These are phyloP conservation scores for Rhea pennata DNA, from an alignment of 2,113 vertebrate genomes.

Conservation along the genomic window DNA sequence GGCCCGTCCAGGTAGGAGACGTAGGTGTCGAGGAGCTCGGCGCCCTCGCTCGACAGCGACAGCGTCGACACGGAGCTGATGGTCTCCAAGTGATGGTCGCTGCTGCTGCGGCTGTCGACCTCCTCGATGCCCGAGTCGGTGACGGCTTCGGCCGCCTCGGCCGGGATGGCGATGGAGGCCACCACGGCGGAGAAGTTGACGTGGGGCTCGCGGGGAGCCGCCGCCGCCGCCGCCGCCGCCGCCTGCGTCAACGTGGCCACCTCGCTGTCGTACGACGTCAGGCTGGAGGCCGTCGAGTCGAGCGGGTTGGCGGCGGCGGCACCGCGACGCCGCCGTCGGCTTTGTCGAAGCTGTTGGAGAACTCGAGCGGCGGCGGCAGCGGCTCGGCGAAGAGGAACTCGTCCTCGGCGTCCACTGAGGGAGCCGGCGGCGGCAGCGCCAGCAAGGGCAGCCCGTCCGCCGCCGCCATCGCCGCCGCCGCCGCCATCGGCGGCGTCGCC, in stretches of 20 bases:
- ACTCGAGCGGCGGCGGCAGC: conserved; percentile 89
- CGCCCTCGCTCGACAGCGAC: conserved; percentile 77
- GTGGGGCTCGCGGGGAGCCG: conserved; percentile 76
- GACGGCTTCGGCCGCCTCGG: conserved; percentile 85
- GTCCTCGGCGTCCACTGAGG: conserved; percentile 89
- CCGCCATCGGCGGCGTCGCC: no score
- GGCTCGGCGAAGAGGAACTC: conserved; percentile 93
- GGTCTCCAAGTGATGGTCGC: conserved; percentile 90
- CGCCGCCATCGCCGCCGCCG: conserved; percentile 31
- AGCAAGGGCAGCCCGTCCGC: conserved; percentile 82
- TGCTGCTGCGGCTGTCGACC: conserved; percentile 92
- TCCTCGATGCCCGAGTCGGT: conserved; percentile 94
- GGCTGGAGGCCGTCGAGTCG: conserved; percentile 90
- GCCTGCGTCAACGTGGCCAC: conserved; percentile 91
- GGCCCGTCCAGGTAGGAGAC: conserved; percentile 93
- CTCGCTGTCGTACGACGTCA: conserved; percentile 93
- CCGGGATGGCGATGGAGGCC: conserved; percentile 79
- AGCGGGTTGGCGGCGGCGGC: conserved; percentile 75
- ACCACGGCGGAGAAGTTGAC: conserved; percentile 75
- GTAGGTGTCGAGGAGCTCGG: conserved; percentile 91
- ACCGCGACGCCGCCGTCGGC: conserved; percentile 38
- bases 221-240: no score
- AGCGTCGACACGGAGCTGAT: conserved; percentile 84
- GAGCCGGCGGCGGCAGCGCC: conserved; percentile 89
- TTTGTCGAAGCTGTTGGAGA: conserved; percentile 93